Evolutionary conservation across 2,888 invertebrate species (phyloP).

Genomic region (Leucophenga montana): DNA sequence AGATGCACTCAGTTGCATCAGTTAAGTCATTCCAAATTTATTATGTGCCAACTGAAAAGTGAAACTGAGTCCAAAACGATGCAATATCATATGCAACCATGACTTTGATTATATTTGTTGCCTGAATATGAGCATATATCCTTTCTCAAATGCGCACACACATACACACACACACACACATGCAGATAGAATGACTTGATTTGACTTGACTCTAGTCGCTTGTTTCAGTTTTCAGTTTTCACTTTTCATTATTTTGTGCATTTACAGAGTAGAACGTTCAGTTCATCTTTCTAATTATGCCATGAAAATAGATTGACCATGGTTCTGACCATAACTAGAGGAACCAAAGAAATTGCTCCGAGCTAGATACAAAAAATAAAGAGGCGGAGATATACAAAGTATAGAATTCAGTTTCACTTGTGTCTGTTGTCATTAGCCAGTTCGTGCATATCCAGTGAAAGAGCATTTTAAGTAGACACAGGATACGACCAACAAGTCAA

Average conservation of each 20-base stretch:
- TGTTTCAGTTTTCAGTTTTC: background rate
- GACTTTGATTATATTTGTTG: background rate
- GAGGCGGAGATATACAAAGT: no score
- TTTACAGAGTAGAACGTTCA: no score
- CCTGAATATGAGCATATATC: background rate
- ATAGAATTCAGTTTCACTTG: constrained; percentile 23
- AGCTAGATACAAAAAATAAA: background rate
- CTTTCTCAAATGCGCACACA: no score
- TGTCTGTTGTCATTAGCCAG: constrained; percentile 48
- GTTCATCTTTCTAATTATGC: constrained; percentile 59
- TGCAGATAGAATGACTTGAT: background rate
- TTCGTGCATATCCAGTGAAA: constrained; percentile 52
- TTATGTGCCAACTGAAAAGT: background rate
- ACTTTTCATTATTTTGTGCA: background rate
- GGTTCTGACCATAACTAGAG: constrained; percentile 3
- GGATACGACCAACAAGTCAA: background rate
- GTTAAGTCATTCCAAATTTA: constrained; percentile 8
- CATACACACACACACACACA: no score
- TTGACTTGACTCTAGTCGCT: background rate
- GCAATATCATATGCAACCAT: background rate
- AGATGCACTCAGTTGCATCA: background rate
- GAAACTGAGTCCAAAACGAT: no score
- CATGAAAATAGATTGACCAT: constrained; percentile 44
- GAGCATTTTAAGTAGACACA: constrained; percentile 25
- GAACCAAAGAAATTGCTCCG: no score